Evolutionary conservation across 30 jellyfish, hydroid and myxozoan genomes (phyloP).

Genomic region (Hydra vulgaris): DNA sequence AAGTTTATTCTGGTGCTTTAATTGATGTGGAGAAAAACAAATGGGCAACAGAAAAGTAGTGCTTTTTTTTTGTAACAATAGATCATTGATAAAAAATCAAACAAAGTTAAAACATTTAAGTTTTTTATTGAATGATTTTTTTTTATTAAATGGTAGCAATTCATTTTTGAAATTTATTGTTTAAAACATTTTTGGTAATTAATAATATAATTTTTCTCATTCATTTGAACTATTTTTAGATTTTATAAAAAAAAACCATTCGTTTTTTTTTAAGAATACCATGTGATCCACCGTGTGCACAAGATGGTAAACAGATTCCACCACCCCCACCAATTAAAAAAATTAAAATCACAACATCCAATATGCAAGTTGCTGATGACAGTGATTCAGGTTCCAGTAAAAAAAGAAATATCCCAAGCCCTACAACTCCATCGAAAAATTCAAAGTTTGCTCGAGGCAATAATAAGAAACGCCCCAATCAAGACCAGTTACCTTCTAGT

Average conservation of each 20-base stretch:
- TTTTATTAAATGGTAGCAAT: no score
- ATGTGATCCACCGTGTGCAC: background rate
- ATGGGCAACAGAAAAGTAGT: conserved; percentile 93
- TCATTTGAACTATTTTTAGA: no score
- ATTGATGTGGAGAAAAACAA: conserved; percentile 80
- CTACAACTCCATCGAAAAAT: conserved; percentile 14
- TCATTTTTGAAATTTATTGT: no score
- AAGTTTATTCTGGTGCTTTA: conserved; percentile 91
- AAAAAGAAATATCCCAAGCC: conserved; percentile 17
- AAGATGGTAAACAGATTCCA: conserved; percentile 1
- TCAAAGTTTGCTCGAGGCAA: background rate
- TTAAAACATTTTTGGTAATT: no score
- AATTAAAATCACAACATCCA: conserved; percentile 16
- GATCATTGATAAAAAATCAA: background rate
- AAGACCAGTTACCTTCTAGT: background rate
- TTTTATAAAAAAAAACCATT: background rate
- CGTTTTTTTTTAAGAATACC: background rate
- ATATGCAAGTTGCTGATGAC: background rate
- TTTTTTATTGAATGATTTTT: no score
- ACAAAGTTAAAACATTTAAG: no score
- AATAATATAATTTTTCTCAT: no score
- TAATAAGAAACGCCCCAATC: conserved; percentile 9
- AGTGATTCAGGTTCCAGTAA: conserved; percentile 18
- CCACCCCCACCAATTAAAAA: conserved; percentile 31
- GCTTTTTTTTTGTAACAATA: background rate